A percentile compares a stretch with the other conserved stretches of the same genome.
phyloP scores from a whole-genome alignment of 2,888 invertebrate genomes.

The Sycophila texana region DNA sequence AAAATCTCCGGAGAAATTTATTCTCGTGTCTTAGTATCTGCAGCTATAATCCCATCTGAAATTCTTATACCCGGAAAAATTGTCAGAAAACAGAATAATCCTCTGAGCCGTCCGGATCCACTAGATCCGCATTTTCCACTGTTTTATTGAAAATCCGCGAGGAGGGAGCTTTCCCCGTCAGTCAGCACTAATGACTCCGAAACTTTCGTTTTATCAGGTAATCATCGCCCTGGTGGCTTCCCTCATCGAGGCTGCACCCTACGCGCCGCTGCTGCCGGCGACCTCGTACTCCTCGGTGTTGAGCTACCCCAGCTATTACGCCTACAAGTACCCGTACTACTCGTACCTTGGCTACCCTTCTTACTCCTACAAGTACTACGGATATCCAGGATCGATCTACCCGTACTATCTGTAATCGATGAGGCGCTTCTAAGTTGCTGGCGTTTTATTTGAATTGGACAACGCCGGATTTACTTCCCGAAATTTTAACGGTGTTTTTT shows the following conservation, averaged over 20 bases:
- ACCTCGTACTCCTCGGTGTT: constrained; percentile 53
- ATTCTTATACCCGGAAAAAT: background rate
- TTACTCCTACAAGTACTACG: constrained; percentile 19
- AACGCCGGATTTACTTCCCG: too few species aligned
- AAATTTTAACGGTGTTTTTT: too few species aligned
- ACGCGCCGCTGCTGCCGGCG: constrained; percentile 52
- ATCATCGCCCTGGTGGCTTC: constrained; percentile 43
- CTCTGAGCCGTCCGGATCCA: background rate
- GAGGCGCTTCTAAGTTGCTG: too few species aligned
- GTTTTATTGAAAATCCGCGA: background rate
- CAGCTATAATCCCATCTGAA: background rate
- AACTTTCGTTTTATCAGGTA: constrained; percentile 52
- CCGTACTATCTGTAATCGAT: constrained; percentile 12
- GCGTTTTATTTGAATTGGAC: too few species aligned
- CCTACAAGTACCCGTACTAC: constrained; percentile 55
- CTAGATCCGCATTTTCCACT: background rate
- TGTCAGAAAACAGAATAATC: background rate
- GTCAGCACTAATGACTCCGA: background rate
- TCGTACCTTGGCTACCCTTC: constrained; percentile 52
- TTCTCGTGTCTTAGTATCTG: too few species aligned
- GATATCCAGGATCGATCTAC: constrained; percentile 28
- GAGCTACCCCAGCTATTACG: constrained; percentile 40
- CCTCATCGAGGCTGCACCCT: constrained; percentile 4
- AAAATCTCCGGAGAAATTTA: too few species aligned
- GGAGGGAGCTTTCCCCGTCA: background rate